These are phyloP conservation scores for Nomada ferruginata DNA, from an alignment of 2,888 invertebrate species.

Conservation along the genomic window DNA sequence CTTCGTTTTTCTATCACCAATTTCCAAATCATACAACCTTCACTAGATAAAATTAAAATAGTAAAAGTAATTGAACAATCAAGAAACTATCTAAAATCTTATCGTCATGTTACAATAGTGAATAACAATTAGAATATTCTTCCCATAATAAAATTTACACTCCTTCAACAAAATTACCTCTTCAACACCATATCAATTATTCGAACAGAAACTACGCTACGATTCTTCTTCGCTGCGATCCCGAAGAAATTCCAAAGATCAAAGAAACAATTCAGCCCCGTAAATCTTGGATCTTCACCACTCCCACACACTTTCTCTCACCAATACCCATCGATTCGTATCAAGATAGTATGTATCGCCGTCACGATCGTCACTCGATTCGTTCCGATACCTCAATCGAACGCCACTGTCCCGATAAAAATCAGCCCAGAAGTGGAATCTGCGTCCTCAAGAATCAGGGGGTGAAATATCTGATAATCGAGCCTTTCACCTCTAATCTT, in stretches of 20 bases:
- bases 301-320: background rate
- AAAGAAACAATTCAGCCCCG: background rate
- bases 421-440: slow-evolving; percentile 1
- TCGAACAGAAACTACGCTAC: too few relatives aligned
- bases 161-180: too few relatives aligned
- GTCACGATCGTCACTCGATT: background rate
- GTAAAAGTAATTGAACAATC: too few relatives aligned
- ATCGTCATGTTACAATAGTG: too few relatives aligned
- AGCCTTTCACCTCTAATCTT: slow-evolving; percentile 55
- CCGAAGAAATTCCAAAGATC: background rate
- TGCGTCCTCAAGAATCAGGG: too few relatives aligned
- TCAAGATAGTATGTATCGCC: slow-evolving; percentile 2
- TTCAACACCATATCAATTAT: too few relatives aligned
- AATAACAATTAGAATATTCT: too few relatives aligned
- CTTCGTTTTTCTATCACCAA: too few relatives aligned
- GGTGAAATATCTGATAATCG: slow-evolving; percentile 49
- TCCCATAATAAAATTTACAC: too few relatives aligned
- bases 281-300: background rate
- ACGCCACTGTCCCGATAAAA: slow-evolving; percentile 19
- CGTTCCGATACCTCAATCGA: slow-evolving; percentile 31
- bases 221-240: background rate
- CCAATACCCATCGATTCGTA: slow-evolving; percentile 14
- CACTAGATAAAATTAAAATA: too few relatives aligned
- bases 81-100: too few relatives aligned
- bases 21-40: too few relatives aligned